Evolutionary conservation across 1,140 invertebrate species (phyloP).

Genomic region (Cydia amplana): DNA sequence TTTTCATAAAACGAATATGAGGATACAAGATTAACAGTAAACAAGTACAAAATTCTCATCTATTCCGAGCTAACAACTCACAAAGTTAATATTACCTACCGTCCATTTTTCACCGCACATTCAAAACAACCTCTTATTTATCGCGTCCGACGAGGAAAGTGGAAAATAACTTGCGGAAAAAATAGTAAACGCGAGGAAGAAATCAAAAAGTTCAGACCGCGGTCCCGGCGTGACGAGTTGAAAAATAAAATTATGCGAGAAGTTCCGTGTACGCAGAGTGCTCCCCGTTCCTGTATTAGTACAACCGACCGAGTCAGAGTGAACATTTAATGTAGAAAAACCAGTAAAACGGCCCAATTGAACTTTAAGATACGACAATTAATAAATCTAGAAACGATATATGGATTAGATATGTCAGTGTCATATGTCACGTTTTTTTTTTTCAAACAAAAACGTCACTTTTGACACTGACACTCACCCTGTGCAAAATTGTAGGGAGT

Average conservation of each 20-base stretch:
- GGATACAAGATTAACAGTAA: neutral
- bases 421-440: no score
- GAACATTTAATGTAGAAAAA: neutral
- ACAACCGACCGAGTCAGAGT: neutral
- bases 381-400: no score
- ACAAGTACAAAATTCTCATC: neutral
- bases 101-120: slow-evolving; percentile 20
- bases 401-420: no score
- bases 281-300: neutral
- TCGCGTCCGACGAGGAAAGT: slow-evolving; percentile 11
- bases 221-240: slow-evolving; percentile 24
- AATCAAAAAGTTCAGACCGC: slow-evolving; percentile 27
- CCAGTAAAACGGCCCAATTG: no score
- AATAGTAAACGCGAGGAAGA: slow-evolving; percentile 30
- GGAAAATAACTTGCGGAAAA: slow-evolving; percentile 19
- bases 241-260: slow-evolving; percentile 32
- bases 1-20: neutral
- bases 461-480: no score
- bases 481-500: no score
- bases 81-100: slow-evolving; percentile 13
- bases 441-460: no score
- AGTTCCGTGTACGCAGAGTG: neutral
- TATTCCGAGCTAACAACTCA: slow-evolving; percentile 1
- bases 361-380: no score
- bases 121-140: slow-evolving; percentile 29